Base-by-base conservation (phyloP, 2,797 vertebrate genomes). In the Anisognathus igniventris region DNA sequence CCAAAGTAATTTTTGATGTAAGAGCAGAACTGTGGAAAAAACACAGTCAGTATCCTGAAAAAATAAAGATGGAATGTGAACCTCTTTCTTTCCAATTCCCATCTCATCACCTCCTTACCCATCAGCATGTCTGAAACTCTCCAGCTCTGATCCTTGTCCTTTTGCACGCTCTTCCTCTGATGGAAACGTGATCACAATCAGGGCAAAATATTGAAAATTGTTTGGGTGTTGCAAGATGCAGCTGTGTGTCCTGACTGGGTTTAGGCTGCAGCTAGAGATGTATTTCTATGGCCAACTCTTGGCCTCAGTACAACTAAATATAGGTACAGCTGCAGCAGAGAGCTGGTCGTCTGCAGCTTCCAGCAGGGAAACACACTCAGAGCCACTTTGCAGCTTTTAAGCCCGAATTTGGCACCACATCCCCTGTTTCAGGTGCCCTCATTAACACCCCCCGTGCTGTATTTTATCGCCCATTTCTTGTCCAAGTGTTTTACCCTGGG, bases 161-260 rank as follows among this genome's bases (percentile, higher is more conserved):
- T 40, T 16, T 58, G 21, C 3, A 3, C 0, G 0, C 17, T 62
- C 44, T 39, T 42, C 64, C 3, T 2, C 12, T 9, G 14, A 12
- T 54, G 23, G 39, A 25, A 66, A 81, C 7, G 12, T 4, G 1
- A 5, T 47, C 62, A 25, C 10, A 54, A 22, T 24, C 3, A 1
- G 51, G 48, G 25, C 45, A 62, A 80, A 74, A 57, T n/a, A 70
- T 10, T 76, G 60, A 1, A 30, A 62, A 31, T 48, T 60, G 40
- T 71, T 62, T 88, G 57, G 10, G 11, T 62, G 44, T 44, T 25
- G 3, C 61, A 92, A 33, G 23, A 6, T 9, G 35, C 50, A 81
- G 45, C 78, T 65, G 33, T 39, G 54, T 23, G 62, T 65, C 72
- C 48, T 61, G 8, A 10, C 6, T 89, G 2, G 14, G 27, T 39